Percentiles rank a stretch among this genome's conserved stretches.
Conservation (phyloP, 2,113 vertebrate genomes). For the Coptodon rendalli region DNA sequence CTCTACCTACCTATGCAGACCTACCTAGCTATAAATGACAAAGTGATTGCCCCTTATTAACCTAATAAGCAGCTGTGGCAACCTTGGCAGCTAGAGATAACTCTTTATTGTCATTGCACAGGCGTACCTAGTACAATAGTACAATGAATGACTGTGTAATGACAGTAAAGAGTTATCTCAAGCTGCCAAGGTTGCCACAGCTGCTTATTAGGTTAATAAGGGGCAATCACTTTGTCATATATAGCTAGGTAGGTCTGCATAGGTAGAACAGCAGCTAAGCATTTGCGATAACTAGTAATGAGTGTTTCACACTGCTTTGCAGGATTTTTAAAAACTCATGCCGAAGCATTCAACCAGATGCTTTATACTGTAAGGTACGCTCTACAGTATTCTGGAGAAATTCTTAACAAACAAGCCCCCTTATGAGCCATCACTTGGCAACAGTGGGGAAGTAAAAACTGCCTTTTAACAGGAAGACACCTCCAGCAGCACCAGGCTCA, state of each 20-base stretch:
- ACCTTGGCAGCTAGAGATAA: accelerated
- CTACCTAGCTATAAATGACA: neutral
- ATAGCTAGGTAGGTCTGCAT: neutral
- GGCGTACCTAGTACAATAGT: neutral
- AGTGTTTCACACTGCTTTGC: neutral
- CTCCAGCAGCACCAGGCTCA: neutral
- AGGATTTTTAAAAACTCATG: neutral
- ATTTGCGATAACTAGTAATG: neutral
- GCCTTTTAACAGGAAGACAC: neutral
- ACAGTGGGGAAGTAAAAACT: neutral
- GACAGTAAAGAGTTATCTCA: accelerated
- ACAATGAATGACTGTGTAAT: neutral
- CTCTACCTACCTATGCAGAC: neutral
- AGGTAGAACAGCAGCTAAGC: neutral
- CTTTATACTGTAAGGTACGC: neutral
- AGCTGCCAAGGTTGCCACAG: neutral
- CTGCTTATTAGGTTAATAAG: neutral
- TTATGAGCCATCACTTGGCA: neutral
- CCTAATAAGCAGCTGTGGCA: neutral
- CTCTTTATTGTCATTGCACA: neutral
- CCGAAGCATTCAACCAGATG: neutral
- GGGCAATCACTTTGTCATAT: neutral
- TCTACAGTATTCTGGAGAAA: neutral
- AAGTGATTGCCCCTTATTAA: neutral
- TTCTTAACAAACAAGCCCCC: neutral